These are phyloP conservation scores for Tethea ocularis DNA, from an alignment of 2,888 invertebrate species.

Conservation along the genomic window DNA sequence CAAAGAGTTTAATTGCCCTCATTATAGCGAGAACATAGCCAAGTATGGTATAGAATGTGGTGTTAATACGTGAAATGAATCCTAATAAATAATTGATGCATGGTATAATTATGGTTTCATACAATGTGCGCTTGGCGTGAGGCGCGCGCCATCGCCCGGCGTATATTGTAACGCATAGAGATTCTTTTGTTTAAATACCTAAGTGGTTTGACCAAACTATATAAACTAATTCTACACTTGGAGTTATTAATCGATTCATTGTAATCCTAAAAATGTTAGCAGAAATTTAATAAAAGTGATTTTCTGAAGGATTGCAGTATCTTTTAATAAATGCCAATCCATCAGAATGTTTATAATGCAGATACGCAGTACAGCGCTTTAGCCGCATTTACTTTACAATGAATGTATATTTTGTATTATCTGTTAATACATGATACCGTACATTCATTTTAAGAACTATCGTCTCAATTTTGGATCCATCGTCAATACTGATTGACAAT, in stretches of 20 bases:
- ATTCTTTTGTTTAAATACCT: neutral
- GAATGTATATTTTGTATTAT: constrained; percentile 17
- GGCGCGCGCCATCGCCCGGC: constrained; percentile 1
- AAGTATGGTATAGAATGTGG: constrained; percentile 39
- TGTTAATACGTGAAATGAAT: constrained; percentile 47
- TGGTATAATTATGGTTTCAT: constrained; percentile 25
- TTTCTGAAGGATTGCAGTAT: neutral
- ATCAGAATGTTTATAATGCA: neutral
- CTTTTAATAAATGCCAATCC: neutral
- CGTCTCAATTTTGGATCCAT: constrained; percentile 38
- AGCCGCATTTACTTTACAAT: constrained; percentile 5
- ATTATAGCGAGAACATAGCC: constrained; percentile 7
- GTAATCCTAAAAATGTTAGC: neutral
- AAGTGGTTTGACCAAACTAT: neutral
- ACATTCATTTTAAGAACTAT: constrained; percentile 33
- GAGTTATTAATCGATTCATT: neutral
- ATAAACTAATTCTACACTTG: neutral
- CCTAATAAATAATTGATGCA: constrained; percentile 48
- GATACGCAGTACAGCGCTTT: neutral
- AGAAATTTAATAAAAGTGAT: too few relatives aligned
- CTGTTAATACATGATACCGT: constrained; percentile 27
- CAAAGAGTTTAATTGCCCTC: neutral
- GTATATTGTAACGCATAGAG: neutral
- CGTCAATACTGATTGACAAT: constrained; percentile 33
- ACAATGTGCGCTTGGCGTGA: neutral